Evolutionary conservation across 2,888 invertebrate genomes (phyloP), one percentile per base, ranked within the genome.

Genomic region (Drosophila basisetae): DNA sequence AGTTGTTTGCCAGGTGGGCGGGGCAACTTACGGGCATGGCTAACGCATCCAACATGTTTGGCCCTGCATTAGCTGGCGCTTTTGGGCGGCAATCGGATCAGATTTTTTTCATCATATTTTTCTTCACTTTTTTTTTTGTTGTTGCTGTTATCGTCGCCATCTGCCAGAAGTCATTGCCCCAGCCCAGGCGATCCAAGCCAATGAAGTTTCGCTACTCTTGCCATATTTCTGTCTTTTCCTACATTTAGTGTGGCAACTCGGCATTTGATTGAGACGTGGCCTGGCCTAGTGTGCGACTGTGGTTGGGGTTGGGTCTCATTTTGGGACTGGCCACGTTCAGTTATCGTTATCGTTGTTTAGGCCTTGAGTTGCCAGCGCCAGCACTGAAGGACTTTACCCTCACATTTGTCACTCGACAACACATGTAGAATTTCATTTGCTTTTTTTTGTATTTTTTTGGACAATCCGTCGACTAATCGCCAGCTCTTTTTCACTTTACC

Each of bases 1-100:
- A 80, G 65, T 84, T 85, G 84, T 85, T 90, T 88, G 90, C 62
- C 90, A 88, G 88, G 72, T 79, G 73, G 87, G 72, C 72, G 82
- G 68, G 54, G 35, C 33, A 75, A 67, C 63, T 16, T 25, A 43
- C 3, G 74, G 33, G 53, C 49, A 16, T 43, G 56, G 60, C 65
- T 37, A 72, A 67, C 67, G 78, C 80, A 78, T 58, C 74, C 79
- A 64, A 56, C 68, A 68, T 68, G 62, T 80, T 79, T 39, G 80
- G 62, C 61, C 80, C 35, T 69, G 80, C 76, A 79, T 77, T 79
- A 79, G 79, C 49, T 68, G 59, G 49, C n/a, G 56, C 60, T 60
- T 43, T 55, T 58, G 35, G 35, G 50, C 71, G 54, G 41, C 73
- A 64, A 65, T 64, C 58, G 68, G 53, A 59, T 56, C 52, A 66